Evolutionary conservation across 2,888 invertebrate species (phyloP), one percentile per base, ranked within the genome.

Genomic region (Furcula furcula): DNA sequence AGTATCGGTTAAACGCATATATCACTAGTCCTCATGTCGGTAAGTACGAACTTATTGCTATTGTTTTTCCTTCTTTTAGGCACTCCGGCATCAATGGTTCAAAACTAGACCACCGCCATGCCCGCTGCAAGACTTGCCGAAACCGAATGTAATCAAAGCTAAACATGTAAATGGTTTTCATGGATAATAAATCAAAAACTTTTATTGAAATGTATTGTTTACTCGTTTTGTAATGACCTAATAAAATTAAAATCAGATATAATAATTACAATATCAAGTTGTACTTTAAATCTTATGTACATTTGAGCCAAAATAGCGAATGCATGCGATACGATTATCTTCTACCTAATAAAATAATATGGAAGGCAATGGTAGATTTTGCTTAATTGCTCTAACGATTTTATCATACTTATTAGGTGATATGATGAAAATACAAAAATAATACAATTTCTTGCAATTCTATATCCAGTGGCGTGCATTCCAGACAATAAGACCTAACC

Each of bases 81-180:
- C 95, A 4, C 69, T 96, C 19, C 80, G 90, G 28, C 94, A 95
- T 70, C 80, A 82, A 9, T 96, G 94, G 88, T 95, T 96, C 74
- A 90, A 90, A 61, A 91, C 89, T 1, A 87, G 89, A 39, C 96
- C 96, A 0, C 77, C 90, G 14, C 93, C 94, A 3, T 91, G 93
- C 15, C 61, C 90, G 4, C 73, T 93, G 49, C 81, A 90, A 28
- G 91, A 94, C 36, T 91, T 96, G 88, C 94, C 95, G 2, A 93
- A 91, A 67, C 94, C 94, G 1, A 75, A 68, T 4, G 50, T 54
- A 18, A 66, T 56, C 34, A 75, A 76, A 64, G 34, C 57, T 5
- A 74, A 76, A n/a, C n/a, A n/a, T n/a, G 55, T 77, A 49, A 45
- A 61, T 39, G 21, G 35, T 29, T 15, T 21, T 9, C 14, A 21